These are phyloP conservation scores for Alcedo quadribrachys DNA, from an alignment of 2,797 vertebrate species.

Conservation along the genomic window DNA sequence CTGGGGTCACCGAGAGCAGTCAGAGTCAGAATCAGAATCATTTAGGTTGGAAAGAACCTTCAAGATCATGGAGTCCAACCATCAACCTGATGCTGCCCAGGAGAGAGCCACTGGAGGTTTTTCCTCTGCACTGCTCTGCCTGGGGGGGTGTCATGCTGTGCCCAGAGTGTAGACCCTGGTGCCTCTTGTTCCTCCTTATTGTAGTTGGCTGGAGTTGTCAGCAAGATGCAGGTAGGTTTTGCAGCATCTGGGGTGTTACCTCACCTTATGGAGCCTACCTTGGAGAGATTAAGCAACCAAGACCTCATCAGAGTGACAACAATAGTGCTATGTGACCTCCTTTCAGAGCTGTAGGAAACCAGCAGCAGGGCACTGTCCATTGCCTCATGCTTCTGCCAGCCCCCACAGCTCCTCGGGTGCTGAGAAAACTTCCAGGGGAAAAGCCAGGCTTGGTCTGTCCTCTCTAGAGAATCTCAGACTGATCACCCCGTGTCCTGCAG, in stretches of 20 bases:
- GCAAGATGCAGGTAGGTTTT: neutral
- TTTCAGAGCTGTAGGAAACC: neutral
- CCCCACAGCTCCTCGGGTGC: neutral
- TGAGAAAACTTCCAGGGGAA: neutral
- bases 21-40: neutral
- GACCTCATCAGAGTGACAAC: neutral
- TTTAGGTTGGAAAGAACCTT: neutral
- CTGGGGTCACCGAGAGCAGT: accelerated
- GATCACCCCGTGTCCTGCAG: neutral
- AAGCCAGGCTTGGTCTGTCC: neutral
- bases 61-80: neutral
- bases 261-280: neutral
- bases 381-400: neutral
- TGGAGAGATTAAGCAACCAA: neutral
- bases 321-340: neutral
- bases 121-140: neutral
- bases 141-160: neutral
- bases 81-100: neutral
- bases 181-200: neutral
- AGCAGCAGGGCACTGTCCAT: neutral
- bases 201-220: neutral
- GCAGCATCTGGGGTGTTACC: neutral
- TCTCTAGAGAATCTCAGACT: neutral
- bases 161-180: too few relatives aligned
- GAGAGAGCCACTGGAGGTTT: neutral